Percentiles rank a stretch among this genome's conserved stretches.
Conservation (phyloP, 2,797 vertebrate species). For the Lerista edwardsae region DNA sequence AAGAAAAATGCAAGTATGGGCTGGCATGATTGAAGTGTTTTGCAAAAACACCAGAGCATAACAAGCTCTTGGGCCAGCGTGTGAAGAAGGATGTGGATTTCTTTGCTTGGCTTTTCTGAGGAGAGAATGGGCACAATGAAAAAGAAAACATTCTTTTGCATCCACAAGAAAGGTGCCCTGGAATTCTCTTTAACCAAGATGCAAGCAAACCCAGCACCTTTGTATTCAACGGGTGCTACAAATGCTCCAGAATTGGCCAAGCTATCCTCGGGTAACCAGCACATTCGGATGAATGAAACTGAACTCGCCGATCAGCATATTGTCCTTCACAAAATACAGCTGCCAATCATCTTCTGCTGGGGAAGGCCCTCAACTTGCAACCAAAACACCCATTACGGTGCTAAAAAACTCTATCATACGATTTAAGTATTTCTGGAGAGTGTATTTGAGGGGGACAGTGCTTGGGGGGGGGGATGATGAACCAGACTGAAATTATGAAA, state of each 20-base stretch:
- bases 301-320: too few species aligned
- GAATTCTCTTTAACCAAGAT: constrained; percentile 27
- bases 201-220: background rate
- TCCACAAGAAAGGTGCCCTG: background rate
- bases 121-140: background rate
- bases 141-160: background rate
- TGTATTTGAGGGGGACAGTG: background rate
- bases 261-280: constrained; percentile 32
- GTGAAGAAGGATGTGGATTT: background rate
- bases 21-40: background rate
- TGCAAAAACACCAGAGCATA: background rate
- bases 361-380: constrained; percentile 20
- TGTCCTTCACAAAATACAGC: constrained; percentile 14
- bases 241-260: constrained; percentile 40
- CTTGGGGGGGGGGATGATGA: background rate
- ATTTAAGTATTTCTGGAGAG: background rate
- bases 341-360: constrained; percentile 25
- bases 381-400: background rate
- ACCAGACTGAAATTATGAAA: constrained; percentile 19
- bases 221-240: constrained; percentile 10
- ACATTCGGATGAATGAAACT: constrained; percentile 34
- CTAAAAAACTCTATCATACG: constrained; percentile 19
- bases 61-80: background rate
- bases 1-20: background rate
- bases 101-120: background rate